Evolutionary conservation across 1,140 invertebrate species (phyloP).

Genomic region (Ceratitis capitata): DNA sequence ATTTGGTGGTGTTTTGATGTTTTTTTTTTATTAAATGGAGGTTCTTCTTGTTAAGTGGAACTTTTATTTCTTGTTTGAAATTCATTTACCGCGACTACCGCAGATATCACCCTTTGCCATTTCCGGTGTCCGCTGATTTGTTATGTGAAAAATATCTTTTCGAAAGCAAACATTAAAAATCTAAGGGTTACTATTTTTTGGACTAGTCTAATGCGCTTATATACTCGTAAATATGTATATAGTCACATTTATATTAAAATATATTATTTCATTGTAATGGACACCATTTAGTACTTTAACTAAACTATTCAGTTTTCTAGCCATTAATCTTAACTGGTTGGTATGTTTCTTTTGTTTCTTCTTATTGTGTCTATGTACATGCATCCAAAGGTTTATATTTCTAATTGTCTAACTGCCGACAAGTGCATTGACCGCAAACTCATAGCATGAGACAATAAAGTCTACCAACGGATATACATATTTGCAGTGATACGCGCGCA

Average conservation of each 20-base stretch:
- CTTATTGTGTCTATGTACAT: not conserved
- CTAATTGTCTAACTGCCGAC: not conserved
- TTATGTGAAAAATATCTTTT: too few species aligned
- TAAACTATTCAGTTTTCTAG: not conserved
- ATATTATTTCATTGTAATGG: not conserved
- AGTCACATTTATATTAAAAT: not conserved
- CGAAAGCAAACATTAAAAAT: too few species aligned
- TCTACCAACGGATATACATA: not conserved
- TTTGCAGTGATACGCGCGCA: not conserved
- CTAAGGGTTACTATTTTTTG: too few species aligned
- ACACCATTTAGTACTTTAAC: not conserved
- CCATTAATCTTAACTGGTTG: not conserved
- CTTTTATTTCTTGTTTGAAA: too few species aligned
- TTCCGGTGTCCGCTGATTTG: too few species aligned
- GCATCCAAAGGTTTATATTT: not conserved
- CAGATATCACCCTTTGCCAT: too few species aligned
- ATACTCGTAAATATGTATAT: too few species aligned
- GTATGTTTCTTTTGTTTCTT: not conserved
- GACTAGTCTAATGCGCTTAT: too few species aligned
- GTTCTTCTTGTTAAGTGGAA: too few species aligned
- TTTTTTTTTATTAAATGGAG: too few species aligned
- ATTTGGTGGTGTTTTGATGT: too few species aligned
- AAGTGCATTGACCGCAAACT: constrained; percentile 22
- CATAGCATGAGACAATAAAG: not conserved
- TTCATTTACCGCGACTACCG: too few species aligned